phyloP scores from a whole-genome alignment of 1,140 invertebrate species.

The Hylaeus anthracinus region DNA sequence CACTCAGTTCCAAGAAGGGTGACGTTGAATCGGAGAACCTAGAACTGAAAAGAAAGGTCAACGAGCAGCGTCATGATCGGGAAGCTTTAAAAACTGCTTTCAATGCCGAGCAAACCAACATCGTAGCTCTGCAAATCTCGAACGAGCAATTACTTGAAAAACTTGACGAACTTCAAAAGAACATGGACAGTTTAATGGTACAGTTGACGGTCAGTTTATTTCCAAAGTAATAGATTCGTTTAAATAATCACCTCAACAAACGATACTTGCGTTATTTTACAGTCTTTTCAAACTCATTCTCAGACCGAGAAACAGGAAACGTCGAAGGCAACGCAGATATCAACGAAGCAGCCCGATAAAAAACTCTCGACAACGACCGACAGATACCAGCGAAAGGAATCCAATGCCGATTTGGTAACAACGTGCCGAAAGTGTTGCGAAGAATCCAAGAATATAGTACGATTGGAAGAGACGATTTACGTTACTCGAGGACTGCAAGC shows the following conservation, averaged over 20 bases:
- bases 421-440: constrained; percentile 39
- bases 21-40: constrained; percentile 73
- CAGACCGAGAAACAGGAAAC: constrained; percentile 48
- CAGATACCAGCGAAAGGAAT: not conserved
- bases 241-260: no score
- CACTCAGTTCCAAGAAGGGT: constrained; percentile 68
- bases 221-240: not conserved
- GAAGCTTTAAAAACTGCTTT: constrained; percentile 67
- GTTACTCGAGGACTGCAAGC: not conserved
- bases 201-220: constrained; percentile 71
- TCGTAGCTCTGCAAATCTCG: constrained; percentile 64
- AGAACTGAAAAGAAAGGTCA: constrained; percentile 71
- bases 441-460: constrained; percentile 2
- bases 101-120: constrained; percentile 70
- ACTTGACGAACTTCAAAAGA: constrained; percentile 73
- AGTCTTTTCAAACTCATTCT: constrained; percentile 59
- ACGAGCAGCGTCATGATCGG: constrained; percentile 65
- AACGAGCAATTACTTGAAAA: constrained; percentile 74
- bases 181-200: constrained; percentile 73
- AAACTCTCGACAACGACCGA: not conserved
- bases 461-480: not conserved
- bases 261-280: constrained; percentile 28
- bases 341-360: not conserved
- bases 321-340: not conserved
- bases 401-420: not conserved